Evolutionary conservation across 1,140 invertebrate genomes (phyloP).

Genomic region (Magallana gigas): DNA sequence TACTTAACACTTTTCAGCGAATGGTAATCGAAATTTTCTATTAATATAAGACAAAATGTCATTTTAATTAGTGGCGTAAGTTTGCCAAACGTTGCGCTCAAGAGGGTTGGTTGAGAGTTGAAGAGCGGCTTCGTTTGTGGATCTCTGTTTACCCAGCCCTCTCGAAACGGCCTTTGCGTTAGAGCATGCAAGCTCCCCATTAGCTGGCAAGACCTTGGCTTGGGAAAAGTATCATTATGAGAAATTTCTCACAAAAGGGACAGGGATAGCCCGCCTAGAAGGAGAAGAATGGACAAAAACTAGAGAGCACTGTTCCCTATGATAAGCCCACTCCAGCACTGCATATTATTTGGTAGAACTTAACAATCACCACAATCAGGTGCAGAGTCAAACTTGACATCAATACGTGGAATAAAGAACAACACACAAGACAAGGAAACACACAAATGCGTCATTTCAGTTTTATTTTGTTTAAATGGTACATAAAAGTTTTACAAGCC

Average conservation of each 20-base stretch:
- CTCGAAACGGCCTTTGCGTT: background rate
- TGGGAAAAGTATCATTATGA: constrained; percentile 8
- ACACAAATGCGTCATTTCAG: too few species aligned
- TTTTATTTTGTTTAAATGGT: too few species aligned
- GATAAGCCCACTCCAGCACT: background rate
- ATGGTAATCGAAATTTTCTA: constrained; percentile 25
- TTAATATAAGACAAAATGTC: constrained; percentile 33
- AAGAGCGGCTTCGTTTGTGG: background rate
- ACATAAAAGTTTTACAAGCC: too few species aligned
- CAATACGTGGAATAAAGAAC: too few species aligned
- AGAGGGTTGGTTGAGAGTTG: background rate
- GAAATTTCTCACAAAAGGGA: background rate
- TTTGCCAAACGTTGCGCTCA: constrained; percentile 30
- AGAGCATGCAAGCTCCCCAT: background rate
- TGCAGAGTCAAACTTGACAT: too few species aligned
- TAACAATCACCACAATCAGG: too few species aligned
- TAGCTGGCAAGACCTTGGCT: background rate
- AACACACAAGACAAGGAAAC: too few species aligned
- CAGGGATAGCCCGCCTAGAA: background rate
- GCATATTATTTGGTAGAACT: too few species aligned
- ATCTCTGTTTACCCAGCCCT: background rate
- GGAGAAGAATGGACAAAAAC: background rate
- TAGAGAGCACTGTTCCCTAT: background rate
- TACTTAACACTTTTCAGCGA: constrained; percentile 20
- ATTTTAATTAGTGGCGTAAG: constrained; percentile 36